A percentile compares a stretch with the other conserved stretches of the same genome.
These are phyloP conservation scores for Danio choprae DNA, from an alignment of 2,797 vertebrate species.

Conservation along the genomic window DNA sequence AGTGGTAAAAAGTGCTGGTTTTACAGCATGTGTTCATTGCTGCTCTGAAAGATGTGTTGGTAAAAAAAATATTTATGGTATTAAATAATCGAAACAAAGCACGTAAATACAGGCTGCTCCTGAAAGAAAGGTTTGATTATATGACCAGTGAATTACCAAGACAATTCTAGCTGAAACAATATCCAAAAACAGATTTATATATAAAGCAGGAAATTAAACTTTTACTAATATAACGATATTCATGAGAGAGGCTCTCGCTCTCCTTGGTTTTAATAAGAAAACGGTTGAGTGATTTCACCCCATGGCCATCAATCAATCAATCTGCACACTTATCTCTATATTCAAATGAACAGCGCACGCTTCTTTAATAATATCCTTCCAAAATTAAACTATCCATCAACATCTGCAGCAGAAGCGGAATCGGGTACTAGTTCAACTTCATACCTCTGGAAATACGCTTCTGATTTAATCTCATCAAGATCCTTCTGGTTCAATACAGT, in stretches of 20 bases:
- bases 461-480: slow-evolving; percentile 30
- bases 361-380: slow-evolving; percentile 64
- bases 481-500: slow-evolving; percentile 25
- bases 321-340: slow-evolving; percentile 68
- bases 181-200: slow-evolving; percentile 74
- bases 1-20: background rate
- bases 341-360: slow-evolving; percentile 64
- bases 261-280: slow-evolving; percentile 78
- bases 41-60: background rate
- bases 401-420: slow-evolving; percentile 33
- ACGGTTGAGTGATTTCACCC: slow-evolving; percentile 70
- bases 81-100: background rate
- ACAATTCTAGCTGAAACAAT: background rate
- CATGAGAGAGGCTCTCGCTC: slow-evolving; percentile 74
- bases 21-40: background rate
- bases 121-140: slow-evolving; percentile 38
- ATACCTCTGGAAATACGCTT: slow-evolving; percentile 25
- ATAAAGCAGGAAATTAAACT: slow-evolving; percentile 84
- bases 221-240: slow-evolving; percentile 79
- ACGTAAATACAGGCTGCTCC: slow-evolving; percentile 12
- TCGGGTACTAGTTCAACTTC: background rate
- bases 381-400: slow-evolving; percentile 57
- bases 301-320: slow-evolving; percentile 79
- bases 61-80: slow-evolving; percentile 8
- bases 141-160: slow-evolving; percentile 19